Base-by-base conservation (phyloP, 1,140 invertebrate genomes). In the Meloidogyne exigua region DNA sequence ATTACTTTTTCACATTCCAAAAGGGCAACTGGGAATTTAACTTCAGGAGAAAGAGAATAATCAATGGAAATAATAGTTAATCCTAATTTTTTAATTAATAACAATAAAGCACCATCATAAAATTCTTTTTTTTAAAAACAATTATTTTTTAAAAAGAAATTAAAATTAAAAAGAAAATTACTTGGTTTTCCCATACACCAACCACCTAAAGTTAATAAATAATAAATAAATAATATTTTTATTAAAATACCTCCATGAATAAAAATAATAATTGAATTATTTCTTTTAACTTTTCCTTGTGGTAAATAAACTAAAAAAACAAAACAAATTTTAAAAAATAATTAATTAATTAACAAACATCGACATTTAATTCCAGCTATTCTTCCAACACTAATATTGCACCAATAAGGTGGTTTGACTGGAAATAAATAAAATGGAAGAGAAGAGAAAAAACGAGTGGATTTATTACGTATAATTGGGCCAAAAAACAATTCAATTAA, bases 41-140 rank as follows among this genome's bases (percentile, higher is more conserved):
- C 81, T 67, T 85, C 83, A 11, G 84, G 84, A 13, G 84, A 84
- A n/a, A 85, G 83, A 15, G 79, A 68, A 63, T 85, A 85, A 68
- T 85, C 84, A 68, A 85, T 83, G 2, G 85, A 85, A 65, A 87
- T 57, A 28, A 83, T 75, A 11, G 83, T 68, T n/a, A 75, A 68
- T 15, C 84, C 84, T 7, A 80, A 64, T 70, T 79, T 28, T 49
- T 57, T 49, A 49, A 81, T 77, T 18, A 84, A 68, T 9, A 71
- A 64, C n/a, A 79, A 78, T 23, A 84, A 64, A 10, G 83, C 72
- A 1, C 68, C 76, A 42, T 87, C 85, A 65, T 85, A 85, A 39
- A 49, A 76, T 75, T 66, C 73, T 67, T 26, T n/a, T n/a, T n/a
- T n/a, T 70, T 65, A 64, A 72, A 77, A 21, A 39, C n/a, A n/a